Evolutionary conservation across 64 coral and sea anemone genomes (phyloP).

Genomic region (Trachythela sp.): DNA sequence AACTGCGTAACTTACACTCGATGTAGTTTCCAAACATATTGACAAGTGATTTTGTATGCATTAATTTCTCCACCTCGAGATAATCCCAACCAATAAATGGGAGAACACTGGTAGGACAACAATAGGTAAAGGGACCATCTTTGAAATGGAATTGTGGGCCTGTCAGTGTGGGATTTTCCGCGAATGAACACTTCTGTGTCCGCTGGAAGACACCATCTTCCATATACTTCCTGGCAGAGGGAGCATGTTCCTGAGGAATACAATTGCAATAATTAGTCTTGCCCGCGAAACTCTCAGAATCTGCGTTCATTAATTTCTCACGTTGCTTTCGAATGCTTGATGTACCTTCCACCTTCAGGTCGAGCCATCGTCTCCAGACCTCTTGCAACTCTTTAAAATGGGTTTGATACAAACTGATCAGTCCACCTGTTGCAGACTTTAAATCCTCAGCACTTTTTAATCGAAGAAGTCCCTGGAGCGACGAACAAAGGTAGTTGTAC

Average conservation of each 20-base stretch:
- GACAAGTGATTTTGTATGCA: neutral
- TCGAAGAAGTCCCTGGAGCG: neutral
- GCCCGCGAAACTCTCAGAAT: neutral
- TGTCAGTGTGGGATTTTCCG: constrained; percentile 1
- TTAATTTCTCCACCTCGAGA: neutral
- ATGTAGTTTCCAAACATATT: neutral
- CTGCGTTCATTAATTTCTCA: neutral
- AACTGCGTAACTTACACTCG: neutral
- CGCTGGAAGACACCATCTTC: neutral
- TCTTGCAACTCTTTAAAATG: neutral
- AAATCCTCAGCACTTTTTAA: neutral
- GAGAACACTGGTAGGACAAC: neutral
- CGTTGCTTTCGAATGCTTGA: neutral
- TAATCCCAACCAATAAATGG: constrained; percentile 12
- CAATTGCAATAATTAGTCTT: neutral
- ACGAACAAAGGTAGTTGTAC: neutral
- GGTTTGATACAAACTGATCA: neutral
- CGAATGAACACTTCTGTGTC: neutral
- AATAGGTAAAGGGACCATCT: neutral
- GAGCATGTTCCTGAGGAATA: neutral
- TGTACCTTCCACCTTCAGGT: neutral
- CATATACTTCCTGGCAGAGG: neutral
- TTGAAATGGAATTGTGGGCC: neutral
- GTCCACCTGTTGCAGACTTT: neutral
- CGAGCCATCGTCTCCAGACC: constrained; percentile 12